Evolutionary conservation across 2,113 vertebrate species (phyloP).

Genomic region (Thamnophis sirtalis): DNA sequence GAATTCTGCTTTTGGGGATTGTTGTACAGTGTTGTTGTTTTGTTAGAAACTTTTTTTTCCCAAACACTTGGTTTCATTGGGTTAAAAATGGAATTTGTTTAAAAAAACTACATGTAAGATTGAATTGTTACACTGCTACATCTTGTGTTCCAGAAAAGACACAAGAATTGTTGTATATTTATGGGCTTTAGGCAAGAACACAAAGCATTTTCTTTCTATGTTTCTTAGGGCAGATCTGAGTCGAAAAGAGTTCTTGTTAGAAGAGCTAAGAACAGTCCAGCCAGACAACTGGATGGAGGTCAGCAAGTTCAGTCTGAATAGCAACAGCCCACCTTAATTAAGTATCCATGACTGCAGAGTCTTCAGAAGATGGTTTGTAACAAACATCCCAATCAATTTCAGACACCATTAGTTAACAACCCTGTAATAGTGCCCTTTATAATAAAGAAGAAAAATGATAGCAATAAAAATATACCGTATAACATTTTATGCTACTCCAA

Average conservation of each 20-base stretch:
- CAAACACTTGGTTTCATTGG: neutral
- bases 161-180: neutral
- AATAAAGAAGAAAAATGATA: neutral
- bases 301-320: neutral
- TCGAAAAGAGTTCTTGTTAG: neutral
- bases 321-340: neutral
- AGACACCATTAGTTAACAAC: neutral
- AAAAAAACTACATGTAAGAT: neutral
- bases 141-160: neutral
- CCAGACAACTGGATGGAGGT: neutral
- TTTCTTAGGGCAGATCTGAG: neutral
- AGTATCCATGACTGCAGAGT: neutral
- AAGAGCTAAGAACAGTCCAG: neutral
- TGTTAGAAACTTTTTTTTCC: neutral
- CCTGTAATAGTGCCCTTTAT: neutral
- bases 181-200: neutral
- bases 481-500: neutral
- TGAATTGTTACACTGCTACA: too few species aligned
- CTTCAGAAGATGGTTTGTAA: neutral
- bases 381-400: neutral
- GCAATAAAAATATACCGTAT: conserved; percentile 43
- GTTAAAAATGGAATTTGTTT: neutral
- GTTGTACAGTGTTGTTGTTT: neutral
- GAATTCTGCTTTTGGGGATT: neutral
- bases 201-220: neutral